Conservation (phyloP, 2,797 vertebrate species). For the Halcyon badia region DNA sequence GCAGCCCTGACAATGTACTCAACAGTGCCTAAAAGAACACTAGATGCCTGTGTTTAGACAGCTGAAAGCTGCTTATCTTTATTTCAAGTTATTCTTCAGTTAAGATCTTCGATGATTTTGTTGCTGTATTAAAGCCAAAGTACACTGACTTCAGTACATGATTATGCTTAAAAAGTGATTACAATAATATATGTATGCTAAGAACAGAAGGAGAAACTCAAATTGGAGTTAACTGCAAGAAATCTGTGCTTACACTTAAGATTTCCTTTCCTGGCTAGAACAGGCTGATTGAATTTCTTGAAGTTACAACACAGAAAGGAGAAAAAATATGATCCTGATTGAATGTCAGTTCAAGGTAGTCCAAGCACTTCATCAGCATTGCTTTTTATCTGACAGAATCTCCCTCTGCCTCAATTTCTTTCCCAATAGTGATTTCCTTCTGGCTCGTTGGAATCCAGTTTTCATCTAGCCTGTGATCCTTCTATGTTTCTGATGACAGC, state of each 20-base stretch:
- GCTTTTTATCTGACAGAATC: neutral
- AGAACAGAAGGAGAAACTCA: neutral
- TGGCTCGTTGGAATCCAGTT: neutral
- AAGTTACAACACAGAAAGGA: neutral
- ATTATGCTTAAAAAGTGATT: neutral
- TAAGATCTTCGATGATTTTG: neutral
- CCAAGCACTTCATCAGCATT: neutral
- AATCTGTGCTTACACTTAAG: neutral
- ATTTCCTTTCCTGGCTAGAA: neutral
- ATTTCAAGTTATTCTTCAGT: neutral
- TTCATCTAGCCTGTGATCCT: neutral
- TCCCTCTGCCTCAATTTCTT: neutral
- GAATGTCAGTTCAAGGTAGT: neutral
- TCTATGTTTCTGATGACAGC: neutral
- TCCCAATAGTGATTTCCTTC: neutral
- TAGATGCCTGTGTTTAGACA: neutral
- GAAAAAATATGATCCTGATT: constrained; percentile 13
- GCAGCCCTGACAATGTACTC: neutral
- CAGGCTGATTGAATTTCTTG: neutral
- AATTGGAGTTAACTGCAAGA: neutral
- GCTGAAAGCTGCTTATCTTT: neutral
- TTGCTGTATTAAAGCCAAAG: neutral
- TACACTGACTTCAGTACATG: neutral
- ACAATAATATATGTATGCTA: neutral
- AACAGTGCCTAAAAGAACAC: neutral